Evolutionary conservation across 2,113 vertebrate species (phyloP).

Genomic region (Tylochromis polylepis): DNA sequence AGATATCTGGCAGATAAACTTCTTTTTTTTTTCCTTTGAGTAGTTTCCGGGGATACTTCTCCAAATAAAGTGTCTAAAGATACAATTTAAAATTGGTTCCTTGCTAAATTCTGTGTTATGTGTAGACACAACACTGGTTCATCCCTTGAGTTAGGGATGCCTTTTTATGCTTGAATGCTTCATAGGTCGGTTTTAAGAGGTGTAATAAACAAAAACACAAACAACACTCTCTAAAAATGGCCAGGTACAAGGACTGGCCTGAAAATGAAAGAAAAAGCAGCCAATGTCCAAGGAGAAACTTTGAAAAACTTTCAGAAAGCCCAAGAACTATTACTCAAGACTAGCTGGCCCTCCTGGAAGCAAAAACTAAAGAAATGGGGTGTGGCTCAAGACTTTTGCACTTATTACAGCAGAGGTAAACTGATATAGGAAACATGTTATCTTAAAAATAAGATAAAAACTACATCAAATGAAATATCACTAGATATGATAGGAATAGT

Average conservation of each 20-base stretch:
- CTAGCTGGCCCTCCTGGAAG: neutral
- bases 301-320: neutral
- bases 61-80: neutral
- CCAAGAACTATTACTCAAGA: neutral
- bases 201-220: neutral
- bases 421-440: neutral
- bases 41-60: neutral
- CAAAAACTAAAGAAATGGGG: neutral
- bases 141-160: neutral
- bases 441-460: neutral
- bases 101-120: neutral
- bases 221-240: neutral
- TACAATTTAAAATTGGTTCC: neutral
- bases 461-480: neutral
- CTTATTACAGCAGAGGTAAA: neutral
- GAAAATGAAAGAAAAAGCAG: neutral
- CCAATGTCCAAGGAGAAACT: neutral
- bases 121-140: neutral
- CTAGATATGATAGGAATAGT: neutral
- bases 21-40: neutral
- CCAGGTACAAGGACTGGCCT: neutral
- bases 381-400: neutral
- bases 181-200: neutral
- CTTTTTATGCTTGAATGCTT: neutral
- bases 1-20: neutral